Base-by-base conservation (phyloP, 2,888 invertebrate species). In the Cephus pulcher region DNA sequence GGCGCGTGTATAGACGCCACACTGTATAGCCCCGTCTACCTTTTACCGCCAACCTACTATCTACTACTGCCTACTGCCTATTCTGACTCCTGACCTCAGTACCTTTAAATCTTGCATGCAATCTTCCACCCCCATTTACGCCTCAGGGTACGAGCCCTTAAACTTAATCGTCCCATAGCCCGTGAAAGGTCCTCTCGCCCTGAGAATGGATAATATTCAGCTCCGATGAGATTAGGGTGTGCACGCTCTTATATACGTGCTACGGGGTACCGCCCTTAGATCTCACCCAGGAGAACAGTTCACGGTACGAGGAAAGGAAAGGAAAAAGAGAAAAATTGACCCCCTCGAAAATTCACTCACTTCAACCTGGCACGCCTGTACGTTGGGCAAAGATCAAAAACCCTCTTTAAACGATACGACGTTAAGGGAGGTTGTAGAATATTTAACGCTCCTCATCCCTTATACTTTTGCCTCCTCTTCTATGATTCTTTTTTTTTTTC, bases 31-130 rank as follows among this genome's bases (percentile, higher is more conserved):
- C 23, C 23, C 56, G 23, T 56, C 56, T 23, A 56, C 56, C 56
- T 56, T 56, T 23, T 56, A 56, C 56, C 56, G 23, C 23, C 56
- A 23, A 56, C 56, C 56, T 56, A 56, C 56, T 23, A 56, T 56
- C 56, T 56, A 56, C 56, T 56, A 56, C 56, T 56, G 23, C 23
- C 56, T 23, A 56, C 56, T 56, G 56, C 56, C 56, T 56, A 15
- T 37, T 56, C 56, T 56, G 56, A 56, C 56, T 56, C 56, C 56
- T 56, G 23, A 56, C 56, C 56, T 56, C 56, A 56, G 56, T 23
- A 56, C 78, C 78, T 34, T 71, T 78, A 75, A 75, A 78, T 78
- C 78, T 78, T 78, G 75, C 78, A 78, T 75, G 78, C 78, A 78
- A 78, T 78, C 78, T 78, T 78, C 78, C 75, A 56, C 6, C 75